A percentile compares a stretch with the other conserved stretches of the same genome.
phyloP scores from a whole-genome alignment of 1,140 invertebrate genomes.

The Steinernema feltiae region DNA sequence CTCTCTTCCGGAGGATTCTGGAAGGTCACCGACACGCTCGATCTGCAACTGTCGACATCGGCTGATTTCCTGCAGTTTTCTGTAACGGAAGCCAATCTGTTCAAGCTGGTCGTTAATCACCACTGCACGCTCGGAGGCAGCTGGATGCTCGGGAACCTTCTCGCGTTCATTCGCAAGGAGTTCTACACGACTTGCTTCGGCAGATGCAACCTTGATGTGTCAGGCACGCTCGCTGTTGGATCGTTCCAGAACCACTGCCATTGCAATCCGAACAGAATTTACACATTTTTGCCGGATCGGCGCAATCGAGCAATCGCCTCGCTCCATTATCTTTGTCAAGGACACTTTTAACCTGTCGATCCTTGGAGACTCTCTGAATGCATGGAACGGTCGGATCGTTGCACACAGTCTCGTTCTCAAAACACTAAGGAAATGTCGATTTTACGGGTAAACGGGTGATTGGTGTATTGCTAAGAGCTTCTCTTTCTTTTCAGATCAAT shows the following conservation, averaged over 20 bases:
- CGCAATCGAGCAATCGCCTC: not conserved
- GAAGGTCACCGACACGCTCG: not conserved
- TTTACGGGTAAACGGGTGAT: not conserved
- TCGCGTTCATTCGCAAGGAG: not conserved
- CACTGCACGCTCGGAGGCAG: not conserved
- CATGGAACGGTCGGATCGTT: not conserved
- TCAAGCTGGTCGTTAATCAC: not conserved
- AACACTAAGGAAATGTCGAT: not conserved
- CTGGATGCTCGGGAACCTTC: not conserved
- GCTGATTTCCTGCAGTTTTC: not conserved
- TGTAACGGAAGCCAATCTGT: not conserved
- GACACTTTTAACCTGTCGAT: not conserved
- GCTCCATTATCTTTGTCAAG: not conserved
- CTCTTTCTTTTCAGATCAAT: not conserved
- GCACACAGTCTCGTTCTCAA: not conserved
- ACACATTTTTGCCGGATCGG: not conserved
- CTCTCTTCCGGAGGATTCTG: not conserved
- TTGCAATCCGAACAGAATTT: not conserved
- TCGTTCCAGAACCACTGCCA: conserved; percentile 1
- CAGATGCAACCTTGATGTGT: not conserved
- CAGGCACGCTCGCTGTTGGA: not conserved
- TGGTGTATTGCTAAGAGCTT: not conserved
- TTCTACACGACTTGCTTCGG: not conserved
- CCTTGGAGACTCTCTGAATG: not conserved
- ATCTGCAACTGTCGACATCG: not conserved